phyloP scores from a whole-genome alignment of 1,140 invertebrate species.

The Octopus bimaculoides region DNA sequence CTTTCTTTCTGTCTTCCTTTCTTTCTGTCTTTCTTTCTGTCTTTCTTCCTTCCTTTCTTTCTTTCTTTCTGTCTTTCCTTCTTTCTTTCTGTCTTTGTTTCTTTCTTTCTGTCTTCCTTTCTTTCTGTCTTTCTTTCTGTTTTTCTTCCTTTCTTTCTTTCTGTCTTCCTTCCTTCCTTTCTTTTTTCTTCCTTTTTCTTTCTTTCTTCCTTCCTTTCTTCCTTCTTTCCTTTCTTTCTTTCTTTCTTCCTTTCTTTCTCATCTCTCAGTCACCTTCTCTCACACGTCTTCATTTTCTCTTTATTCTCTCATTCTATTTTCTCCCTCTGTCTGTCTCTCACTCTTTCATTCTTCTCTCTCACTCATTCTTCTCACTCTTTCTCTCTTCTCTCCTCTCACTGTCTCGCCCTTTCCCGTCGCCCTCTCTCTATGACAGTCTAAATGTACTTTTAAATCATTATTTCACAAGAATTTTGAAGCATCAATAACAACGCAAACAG shows the following conservation, averaged over 20 bases:
- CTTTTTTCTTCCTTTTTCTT: neutral
- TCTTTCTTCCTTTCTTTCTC: slow-evolving; percentile 7
- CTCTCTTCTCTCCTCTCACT: no score
- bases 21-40: slow-evolving; percentile 6
- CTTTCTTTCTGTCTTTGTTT: neutral
- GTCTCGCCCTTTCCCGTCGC: no score
- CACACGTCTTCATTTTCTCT: no score
- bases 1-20: slow-evolving; percentile 12
- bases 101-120: neutral
- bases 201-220: neutral
- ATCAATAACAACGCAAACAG: no score
- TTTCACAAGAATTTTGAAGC: no score
- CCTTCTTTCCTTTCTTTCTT: neutral
- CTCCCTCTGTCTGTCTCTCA: no score
- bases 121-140: neutral
- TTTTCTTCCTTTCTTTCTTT: neutral
- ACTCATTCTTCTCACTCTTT: no score
- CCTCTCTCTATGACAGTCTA: no score
- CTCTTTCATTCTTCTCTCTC: no score
- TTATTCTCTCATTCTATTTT: no score
- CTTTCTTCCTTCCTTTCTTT: neutral
- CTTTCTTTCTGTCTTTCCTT: neutral
- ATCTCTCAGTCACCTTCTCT: neutral
- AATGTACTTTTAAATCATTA: no score
- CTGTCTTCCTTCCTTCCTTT: neutral